Evolutionary conservation across 2,888 invertebrate genomes (phyloP).

Genomic region (Nomada flava): DNA sequence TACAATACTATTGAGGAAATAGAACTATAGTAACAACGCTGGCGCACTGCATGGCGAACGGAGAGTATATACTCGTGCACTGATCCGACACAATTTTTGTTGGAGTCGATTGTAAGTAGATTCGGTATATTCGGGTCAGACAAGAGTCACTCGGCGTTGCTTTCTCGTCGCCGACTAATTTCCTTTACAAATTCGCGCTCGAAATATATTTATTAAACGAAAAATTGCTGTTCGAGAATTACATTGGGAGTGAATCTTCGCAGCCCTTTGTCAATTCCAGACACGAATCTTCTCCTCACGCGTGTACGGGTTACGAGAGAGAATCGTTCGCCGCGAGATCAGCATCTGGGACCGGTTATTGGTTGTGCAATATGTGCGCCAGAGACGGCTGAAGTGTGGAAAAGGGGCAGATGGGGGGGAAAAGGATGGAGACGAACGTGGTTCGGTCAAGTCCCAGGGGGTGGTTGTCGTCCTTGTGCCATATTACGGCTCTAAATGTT

Average conservation of each 20-base stretch:
- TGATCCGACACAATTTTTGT: neutral
- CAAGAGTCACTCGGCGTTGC: neutral
- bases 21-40: no score
- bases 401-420: neutral
- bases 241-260: no score
- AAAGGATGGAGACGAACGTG: slow-evolving; percentile 35
- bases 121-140: neutral
- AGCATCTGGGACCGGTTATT: slow-evolving; percentile 56
- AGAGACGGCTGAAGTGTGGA: slow-evolving; percentile 6
- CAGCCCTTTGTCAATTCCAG: neutral
- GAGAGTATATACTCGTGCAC: neutral
- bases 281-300: slow-evolving; percentile 21
- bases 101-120: neutral
- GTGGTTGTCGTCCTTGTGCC: slow-evolving; percentile 63
- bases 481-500: slow-evolving; percentile 45
- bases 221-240: no score
- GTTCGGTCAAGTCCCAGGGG: slow-evolving; percentile 52
- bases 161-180: no score
- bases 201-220: no score
- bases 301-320: slow-evolving; percentile 19
- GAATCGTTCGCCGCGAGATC: slow-evolving; percentile 39
- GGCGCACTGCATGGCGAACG: neutral
- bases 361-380: slow-evolving; percentile 60
- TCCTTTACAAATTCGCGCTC: no score
- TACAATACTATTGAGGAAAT: no score